Evolutionary conservation across 2,113 vertebrate species (phyloP).

Genomic region (Dromiciops gliroides): DNA sequence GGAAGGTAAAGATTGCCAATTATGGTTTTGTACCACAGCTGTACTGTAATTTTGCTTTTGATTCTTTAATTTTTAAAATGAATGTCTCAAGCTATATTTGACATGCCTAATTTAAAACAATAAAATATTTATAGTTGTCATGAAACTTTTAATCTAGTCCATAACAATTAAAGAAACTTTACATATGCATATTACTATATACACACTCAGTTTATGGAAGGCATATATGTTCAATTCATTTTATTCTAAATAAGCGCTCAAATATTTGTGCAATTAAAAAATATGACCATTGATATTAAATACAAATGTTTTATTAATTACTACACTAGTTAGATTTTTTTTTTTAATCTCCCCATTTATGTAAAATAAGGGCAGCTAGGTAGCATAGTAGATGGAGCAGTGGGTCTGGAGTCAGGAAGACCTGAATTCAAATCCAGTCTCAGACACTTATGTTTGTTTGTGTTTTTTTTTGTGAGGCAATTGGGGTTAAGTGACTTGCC

Average conservation of each 20-base stretch:
- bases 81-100: slow-evolving; percentile 21
- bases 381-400: no score
- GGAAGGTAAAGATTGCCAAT: no score
- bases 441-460: no score
- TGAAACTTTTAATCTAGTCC: slow-evolving; percentile 35
- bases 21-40: no score
- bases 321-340: slow-evolving; percentile 25
- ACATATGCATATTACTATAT: neutral
- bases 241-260: slow-evolving; percentile 30
- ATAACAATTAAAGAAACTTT: slow-evolving; percentile 30
- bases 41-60: slow-evolving; percentile 40
- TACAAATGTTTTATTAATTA: slow-evolving; percentile 1
- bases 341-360: neutral
- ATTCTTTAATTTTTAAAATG: slow-evolving; percentile 33
- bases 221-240: slow-evolving; percentile 35
- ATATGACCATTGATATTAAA: slow-evolving; percentile 21
- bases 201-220: slow-evolving; percentile 15
- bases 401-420: no score
- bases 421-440: no score
- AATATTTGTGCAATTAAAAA: slow-evolving; percentile 30
- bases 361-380: neutral
- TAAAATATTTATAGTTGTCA: slow-evolving; percentile 13
- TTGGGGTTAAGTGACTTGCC: no score
- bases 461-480: no score
- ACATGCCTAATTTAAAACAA: slow-evolving; percentile 24